phyloP scores from a whole-genome alignment of 2,888 invertebrate species.

The Chorisops tibialis region DNA sequence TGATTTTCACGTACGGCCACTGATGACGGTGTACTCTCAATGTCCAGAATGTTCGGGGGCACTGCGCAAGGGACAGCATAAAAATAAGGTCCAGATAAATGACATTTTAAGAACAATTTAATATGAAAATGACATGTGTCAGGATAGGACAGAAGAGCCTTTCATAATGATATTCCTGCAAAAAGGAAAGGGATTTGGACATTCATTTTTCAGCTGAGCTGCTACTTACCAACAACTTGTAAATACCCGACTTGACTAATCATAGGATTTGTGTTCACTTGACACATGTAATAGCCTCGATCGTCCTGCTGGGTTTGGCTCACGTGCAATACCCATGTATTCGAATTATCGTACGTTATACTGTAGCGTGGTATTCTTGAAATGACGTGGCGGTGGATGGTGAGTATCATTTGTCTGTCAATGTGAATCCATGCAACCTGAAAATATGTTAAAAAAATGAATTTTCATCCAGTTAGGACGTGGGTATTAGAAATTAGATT shows the following conservation, averaged over 20 bases:
- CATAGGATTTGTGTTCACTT: conserved; percentile 87
- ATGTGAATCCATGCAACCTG: conserved; percentile 95
- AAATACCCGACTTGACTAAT: conserved; percentile 91
- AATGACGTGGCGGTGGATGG: conserved; percentile 88
- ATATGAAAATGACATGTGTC: conserved; percentile 24
- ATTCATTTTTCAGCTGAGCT: not conserved
- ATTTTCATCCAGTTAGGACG: not conserved
- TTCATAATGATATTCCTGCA: conserved; percentile 5
- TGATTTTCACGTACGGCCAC: conserved; percentile 91
- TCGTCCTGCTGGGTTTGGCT: conserved; percentile 89
- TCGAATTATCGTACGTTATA: conserved; percentile 87
- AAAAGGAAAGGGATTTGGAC: not conserved
- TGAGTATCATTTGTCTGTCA: conserved; percentile 89
- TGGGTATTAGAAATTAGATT: too few relatives aligned
- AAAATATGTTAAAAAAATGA: conserved; percentile 26
- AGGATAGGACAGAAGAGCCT: conserved; percentile 8
- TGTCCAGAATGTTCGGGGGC: conserved; percentile 89
- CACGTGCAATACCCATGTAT: conserved; percentile 88
- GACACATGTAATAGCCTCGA: conserved; percentile 67
- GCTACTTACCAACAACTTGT: conserved; percentile 81
- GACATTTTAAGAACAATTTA: conserved; percentile 22
- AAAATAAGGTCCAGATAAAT: conserved; percentile 6
- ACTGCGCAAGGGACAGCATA: conserved; percentile 56
- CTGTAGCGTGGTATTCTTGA: conserved; percentile 86
- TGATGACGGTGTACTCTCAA: conserved; percentile 85